Evolutionary conservation across 1,140 invertebrate genomes (phyloP), one percentile per base, ranked within the genome.

Genomic region (Drosophila nebulosa): DNA sequence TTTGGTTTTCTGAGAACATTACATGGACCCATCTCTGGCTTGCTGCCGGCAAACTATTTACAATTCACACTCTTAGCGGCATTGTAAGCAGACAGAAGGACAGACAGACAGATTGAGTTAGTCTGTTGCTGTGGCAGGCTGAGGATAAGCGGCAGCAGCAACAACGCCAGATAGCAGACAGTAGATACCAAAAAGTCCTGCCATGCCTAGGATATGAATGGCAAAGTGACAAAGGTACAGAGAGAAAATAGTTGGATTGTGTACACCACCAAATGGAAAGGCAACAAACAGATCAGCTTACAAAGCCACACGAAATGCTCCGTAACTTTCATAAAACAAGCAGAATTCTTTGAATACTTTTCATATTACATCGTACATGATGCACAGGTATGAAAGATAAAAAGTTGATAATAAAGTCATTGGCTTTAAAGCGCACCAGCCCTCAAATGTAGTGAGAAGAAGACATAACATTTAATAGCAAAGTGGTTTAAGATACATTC

Each of bases 21-120:
- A 51, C 26, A 61, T 32, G 55, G 57, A 73, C 55, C 64, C 71
- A 69, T 68, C 73, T 36, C 72, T 69, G 58, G 63, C 26, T n/a
- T 12, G 18, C 60, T 61, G 61, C 2, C 78, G 73, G 60, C 65
- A 73, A 84, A 76, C 80, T 70, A 84, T 84, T 84, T 79, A 84
- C 76, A 85, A 76, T 77, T 85, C 73, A 66, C 80, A 85, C 80
- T 84, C 73, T 83, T 66, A 52, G 64, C 73, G 62, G 52, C 71
- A 74, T 79, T 79, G 61, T 78, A 60, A 69, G 60, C 71, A 60
- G 66, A 75, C 61, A 65, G 53, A 74, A 69, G 70, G 52, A 69
- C 32, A 35, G 32, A 60, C 71, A 60, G 66, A 75, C 62, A 67
- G 59, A 75, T 79, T 75, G 58, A 70, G 71, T 74, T 79, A 79